These are phyloP conservation scores for Spodoptera litura DNA, from an alignment of 1,140 invertebrate species.

Conservation along the genomic window DNA sequence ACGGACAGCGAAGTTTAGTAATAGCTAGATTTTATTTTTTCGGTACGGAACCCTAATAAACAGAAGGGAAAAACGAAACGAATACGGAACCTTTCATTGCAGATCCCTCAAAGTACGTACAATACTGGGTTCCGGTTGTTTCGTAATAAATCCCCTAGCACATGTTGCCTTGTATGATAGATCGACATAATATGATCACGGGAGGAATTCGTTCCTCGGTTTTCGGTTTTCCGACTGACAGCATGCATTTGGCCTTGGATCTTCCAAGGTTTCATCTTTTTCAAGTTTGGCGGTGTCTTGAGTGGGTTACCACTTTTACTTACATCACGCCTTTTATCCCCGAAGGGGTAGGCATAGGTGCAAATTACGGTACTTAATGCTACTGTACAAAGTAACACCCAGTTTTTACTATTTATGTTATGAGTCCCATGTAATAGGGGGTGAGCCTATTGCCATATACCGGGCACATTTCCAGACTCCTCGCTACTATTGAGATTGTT, in stretches of 20 bases:
- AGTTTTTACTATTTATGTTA: too few species aligned
- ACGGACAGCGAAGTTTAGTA: too few species aligned
- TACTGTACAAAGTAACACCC: too few species aligned
- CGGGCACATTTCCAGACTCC: too few species aligned
- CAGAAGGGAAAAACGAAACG: slow-evolving; percentile 32
- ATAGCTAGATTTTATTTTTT: too few species aligned
- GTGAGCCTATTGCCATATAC: too few species aligned
- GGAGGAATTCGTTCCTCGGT: background rate
- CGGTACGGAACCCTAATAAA: background rate
- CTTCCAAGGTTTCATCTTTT: background rate
- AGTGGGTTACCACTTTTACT: too few species aligned
- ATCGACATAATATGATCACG: slow-evolving; percentile 45
- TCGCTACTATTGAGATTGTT: too few species aligned
- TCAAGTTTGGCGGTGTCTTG: background rate
- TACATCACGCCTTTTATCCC: too few species aligned
- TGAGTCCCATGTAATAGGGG: too few species aligned
- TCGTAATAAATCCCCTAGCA: slow-evolving; percentile 47
- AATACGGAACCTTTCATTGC: slow-evolving; percentile 16
- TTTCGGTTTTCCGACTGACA: slow-evolving; percentile 33
- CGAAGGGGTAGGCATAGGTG: too few species aligned
- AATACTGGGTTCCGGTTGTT: slow-evolving; percentile 36
- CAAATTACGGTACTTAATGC: too few species aligned
- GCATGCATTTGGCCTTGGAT: background rate
- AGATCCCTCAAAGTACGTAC: slow-evolving; percentile 25
- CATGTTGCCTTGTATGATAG: slow-evolving; percentile 44